Evolutionary conservation across 2,797 vertebrate genomes (phyloP).

Genomic region (Sebastes trivittatus): DNA sequence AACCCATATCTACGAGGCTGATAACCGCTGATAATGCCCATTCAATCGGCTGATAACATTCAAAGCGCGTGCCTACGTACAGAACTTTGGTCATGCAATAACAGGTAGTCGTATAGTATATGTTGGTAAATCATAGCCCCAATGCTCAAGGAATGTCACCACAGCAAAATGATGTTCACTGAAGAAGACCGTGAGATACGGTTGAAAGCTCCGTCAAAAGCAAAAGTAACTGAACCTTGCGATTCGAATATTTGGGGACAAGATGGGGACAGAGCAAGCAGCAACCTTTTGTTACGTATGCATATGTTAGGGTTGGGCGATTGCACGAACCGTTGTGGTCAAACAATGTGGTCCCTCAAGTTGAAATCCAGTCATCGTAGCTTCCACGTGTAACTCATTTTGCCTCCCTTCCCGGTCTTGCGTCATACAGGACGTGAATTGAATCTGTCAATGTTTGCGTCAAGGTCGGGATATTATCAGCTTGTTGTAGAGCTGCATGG

Average conservation of each 20-base stretch:
- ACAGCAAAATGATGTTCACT: not conserved
- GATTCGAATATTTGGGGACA: not conserved
- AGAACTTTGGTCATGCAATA: too few species aligned
- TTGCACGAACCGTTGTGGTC: not conserved
- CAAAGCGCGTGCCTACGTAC: too few species aligned
- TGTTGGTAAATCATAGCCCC: not conserved
- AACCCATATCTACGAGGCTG: too few species aligned
- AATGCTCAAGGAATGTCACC: not conserved
- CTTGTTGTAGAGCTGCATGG: not conserved
- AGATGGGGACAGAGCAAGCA: not conserved
- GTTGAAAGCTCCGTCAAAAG: not conserved
- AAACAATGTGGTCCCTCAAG: not conserved
- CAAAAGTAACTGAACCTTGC: not conserved
- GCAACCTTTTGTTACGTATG: not conserved
- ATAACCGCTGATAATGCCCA: too few species aligned
- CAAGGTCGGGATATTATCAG: conserved; percentile 12
- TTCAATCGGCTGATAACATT: too few species aligned
- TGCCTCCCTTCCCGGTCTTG: not conserved
- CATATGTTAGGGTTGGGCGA: too few species aligned
- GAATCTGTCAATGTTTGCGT: conserved; percentile 6
- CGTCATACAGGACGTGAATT: not conserved
- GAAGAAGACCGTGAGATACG: not conserved
- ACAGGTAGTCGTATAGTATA: too few species aligned
- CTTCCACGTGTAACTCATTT: not conserved
- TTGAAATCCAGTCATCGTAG: not conserved